phyloP scores from a whole-genome alignment of 2,797 vertebrate species.

The Onychomys arenicola region DNA sequence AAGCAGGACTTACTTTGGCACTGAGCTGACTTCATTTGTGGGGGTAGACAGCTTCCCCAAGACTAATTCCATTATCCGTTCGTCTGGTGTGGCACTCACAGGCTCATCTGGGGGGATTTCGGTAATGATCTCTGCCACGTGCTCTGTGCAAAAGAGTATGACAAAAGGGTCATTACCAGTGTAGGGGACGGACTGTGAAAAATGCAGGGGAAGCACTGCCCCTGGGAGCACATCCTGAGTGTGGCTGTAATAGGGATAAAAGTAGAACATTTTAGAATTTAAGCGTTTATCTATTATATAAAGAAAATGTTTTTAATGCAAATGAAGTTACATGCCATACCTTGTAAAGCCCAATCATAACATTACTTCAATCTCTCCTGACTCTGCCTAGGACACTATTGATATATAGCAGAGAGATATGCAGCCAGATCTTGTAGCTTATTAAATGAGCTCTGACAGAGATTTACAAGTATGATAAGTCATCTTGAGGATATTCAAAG shows the following conservation, averaged over 20 bases:
- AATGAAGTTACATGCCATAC: neutral
- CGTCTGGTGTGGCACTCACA: constrained; percentile 83
- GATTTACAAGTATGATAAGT: neutral
- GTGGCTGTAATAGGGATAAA: neutral
- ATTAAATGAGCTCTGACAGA: neutral
- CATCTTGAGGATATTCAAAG: neutral
- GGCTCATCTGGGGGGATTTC: constrained; percentile 88
- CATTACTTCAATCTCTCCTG: neutral
- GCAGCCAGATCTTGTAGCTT: neutral
- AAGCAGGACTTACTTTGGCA: constrained; percentile 86
- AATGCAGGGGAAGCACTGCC: rapidly evolving
- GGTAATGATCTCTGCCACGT: constrained; percentile 83
- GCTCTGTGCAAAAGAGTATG: constrained; percentile 71
- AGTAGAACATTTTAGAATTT: neutral
- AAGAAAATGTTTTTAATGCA: neutral
- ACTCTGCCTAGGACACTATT: rapidly evolving
- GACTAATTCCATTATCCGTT: constrained; percentile 89
- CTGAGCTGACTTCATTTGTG: constrained; percentile 79
- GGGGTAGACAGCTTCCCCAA: constrained; percentile 87
- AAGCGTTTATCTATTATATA: too few relatives aligned
- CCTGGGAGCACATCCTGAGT: rapidly evolving
- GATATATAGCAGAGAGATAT: neutral
- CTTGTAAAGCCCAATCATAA: neutral
- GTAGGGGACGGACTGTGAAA: neutral
- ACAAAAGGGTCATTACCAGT: neutral